Percentiles rank a stretch among this genome's conserved stretches.
phyloP scores from a whole-genome alignment of 53 echinoderm and acorn worm species.

The Echinometra lucunter region DNA sequence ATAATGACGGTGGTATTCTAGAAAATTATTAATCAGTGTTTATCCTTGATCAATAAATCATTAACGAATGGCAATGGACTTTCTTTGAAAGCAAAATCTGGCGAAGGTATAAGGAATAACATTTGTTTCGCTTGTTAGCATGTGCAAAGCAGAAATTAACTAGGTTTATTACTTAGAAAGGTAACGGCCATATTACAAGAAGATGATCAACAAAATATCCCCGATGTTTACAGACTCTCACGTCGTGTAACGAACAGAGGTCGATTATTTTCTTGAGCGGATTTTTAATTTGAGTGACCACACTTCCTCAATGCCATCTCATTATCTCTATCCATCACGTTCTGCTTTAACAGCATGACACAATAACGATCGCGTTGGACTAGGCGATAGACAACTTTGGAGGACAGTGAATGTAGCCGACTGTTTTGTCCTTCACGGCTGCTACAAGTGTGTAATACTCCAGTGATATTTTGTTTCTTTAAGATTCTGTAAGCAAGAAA shows the following conservation, averaged over 20 bases:
- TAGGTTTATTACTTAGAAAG: too few relatives aligned
- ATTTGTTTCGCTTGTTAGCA: too few relatives aligned
- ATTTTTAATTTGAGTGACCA: not conserved
- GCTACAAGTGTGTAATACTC: not conserved
- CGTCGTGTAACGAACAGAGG: not conserved
- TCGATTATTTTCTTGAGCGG: not conserved
- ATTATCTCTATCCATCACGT: not conserved
- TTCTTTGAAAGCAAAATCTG: too few relatives aligned
- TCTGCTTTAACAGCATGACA: not conserved
- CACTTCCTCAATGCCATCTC: slow-evolving; percentile 8
- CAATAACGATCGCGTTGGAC: not conserved
- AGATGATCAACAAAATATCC: not conserved
- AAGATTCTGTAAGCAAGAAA: not conserved
- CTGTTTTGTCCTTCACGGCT: not conserved
- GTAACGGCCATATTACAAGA: not conserved
- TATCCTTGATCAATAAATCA: too few relatives aligned
- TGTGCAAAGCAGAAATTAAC: too few relatives aligned
- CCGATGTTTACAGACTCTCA: not conserved
- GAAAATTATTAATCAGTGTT: too few relatives aligned
- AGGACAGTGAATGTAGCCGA: not conserved
- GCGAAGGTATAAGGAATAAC: too few relatives aligned
- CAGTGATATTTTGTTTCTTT: not conserved
- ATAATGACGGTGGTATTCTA: too few relatives aligned
- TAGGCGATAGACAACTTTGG: not conserved
- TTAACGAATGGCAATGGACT: too few relatives aligned